These are phyloP conservation scores for Nemotelus pantherinus DNA, from an alignment of 2,888 invertebrate genomes.

Conservation along the genomic window DNA sequence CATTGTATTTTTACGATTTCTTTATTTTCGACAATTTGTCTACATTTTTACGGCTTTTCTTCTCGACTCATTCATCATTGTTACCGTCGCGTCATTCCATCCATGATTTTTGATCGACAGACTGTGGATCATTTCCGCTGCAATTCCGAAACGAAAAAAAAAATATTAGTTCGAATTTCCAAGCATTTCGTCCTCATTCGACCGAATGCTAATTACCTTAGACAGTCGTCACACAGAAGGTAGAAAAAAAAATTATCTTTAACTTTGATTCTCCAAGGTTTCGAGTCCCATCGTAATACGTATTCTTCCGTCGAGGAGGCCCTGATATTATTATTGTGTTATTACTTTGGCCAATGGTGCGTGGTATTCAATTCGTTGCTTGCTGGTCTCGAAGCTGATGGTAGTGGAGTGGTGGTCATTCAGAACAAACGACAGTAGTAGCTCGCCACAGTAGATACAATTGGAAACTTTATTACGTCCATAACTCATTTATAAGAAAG, in stretches of 20 bases:
- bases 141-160: neutral
- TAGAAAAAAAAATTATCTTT: neutral
- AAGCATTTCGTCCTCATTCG: neutral
- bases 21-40: no score
- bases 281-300: neutral
- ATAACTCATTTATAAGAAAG: constrained; percentile 36
- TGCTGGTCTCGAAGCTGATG: constrained; percentile 1
- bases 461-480: constrained; percentile 31
- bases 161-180: constrained; percentile 24
- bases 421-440: constrained; percentile 13
- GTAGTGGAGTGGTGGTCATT: neutral
- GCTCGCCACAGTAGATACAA: constrained; percentile 9
- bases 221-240: constrained; percentile 14
- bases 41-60: no score
- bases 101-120: neutral
- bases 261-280: no score
- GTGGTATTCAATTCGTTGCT: constrained; percentile 38
- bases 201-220: constrained; percentile 8
- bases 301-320: neutral
- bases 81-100: neutral
- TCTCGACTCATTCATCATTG: no score
- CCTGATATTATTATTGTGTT: neutral
- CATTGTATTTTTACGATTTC: no score
- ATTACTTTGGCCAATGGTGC: constrained; percentile 30
- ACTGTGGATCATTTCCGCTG: constrained; percentile 12